Base-by-base conservation (phyloP, 2,797 vertebrate genomes). In the Galaxias olidus region DNA sequence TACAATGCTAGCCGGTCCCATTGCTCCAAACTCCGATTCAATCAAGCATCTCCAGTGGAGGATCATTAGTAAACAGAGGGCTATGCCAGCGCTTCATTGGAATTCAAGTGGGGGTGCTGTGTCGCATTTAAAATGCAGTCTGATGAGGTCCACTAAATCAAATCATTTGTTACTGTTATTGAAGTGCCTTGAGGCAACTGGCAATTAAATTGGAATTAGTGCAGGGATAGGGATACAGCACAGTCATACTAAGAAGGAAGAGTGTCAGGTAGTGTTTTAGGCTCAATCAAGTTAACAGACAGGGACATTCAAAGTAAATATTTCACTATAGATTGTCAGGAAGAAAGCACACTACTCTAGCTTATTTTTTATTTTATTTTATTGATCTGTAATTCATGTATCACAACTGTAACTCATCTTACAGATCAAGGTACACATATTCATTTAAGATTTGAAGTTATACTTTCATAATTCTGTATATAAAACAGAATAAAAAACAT, bases 151-250 rank as follows among this genome's bases (percentile, higher is more conserved):
- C 96, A 97, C 96, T 98, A 98, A 98, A 98, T 99, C 96, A 99
- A 98, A 99, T 97, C 96, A 98, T 99, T 99, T 98, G 97, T 98
- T 98, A 98, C 96, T 98, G 95, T 97, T 97, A 98, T 98, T 98
- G 96, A 98, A 97, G 96, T 96, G 96, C 95, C 96, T 98, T 96
- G 95, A 94, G 97, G 97, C 97, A 96, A 98, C 95, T 98, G 95
- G 96, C 97, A 98, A 99, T 99, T 99, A 99, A 99, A 99, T 97
- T 98, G 96, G 97, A 98, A 99, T 98, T 99, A 98, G 97, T 96
- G 91, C 87, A 74, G 90, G 88, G 91, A 92, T 92, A 90, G 91
- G 91, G 90, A 93, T 91, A 91, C 90, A 89, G 90, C 91, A 87
- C 86, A 90, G 89, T 92, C 92, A 92, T 92, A 91, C 90, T 90